Evolutionary conservation across 2,797 vertebrate species (phyloP), one percentile per base, ranked within the genome.

Genomic region (Acrossocheilus fasciatus): DNA sequence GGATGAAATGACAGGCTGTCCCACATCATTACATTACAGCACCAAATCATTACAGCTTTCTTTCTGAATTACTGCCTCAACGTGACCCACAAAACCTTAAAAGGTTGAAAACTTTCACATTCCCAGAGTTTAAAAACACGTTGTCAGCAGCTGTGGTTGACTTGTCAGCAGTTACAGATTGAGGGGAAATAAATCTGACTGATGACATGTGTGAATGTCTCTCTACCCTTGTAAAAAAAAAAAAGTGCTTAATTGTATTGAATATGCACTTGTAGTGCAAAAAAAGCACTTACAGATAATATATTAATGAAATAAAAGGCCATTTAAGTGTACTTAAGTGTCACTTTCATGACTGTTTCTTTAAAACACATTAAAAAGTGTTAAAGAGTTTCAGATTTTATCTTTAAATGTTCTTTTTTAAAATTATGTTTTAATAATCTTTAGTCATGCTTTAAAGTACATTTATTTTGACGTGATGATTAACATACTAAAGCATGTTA

Each of bases 1-100:
- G 81, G 17, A 52, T 47, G 43, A 68, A 81, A 82, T 72, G 81
- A 72, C 47, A 82, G 47, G 20, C 39, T 30, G 69, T 59, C 36
- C 50, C 68, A 41, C 50, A 82, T 52, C 64, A 54, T 82, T 52
- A 73, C 81, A 59, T 57, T 74, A 74, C 70, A 76, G 57, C 30
- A 68, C 14, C n/a, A 64, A 18, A 80, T 47, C 68, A 59, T 43
- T 50, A 75, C 54, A 84, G 57, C 30, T 76, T 66, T 39, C 5
- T 6, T 47, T 75, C 30, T 39, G 43, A 75, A 83, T 64, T 62
- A 50, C 20, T 50, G 54, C 72, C 43, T 47, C 72, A 36, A 78
- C n/a, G 50, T 39, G n/a, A 75, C 57, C 20, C 43, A 64, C 30
- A 17, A 52, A 75, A 50, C 23, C 9, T 39, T 26, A 50, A 74